Percentiles rank a stretch among this genome's conserved stretches.
These are phyloP conservation scores for Ectropis grisescens DNA, from an alignment of 1,140 invertebrate genomes.

Conservation along the genomic window DNA sequence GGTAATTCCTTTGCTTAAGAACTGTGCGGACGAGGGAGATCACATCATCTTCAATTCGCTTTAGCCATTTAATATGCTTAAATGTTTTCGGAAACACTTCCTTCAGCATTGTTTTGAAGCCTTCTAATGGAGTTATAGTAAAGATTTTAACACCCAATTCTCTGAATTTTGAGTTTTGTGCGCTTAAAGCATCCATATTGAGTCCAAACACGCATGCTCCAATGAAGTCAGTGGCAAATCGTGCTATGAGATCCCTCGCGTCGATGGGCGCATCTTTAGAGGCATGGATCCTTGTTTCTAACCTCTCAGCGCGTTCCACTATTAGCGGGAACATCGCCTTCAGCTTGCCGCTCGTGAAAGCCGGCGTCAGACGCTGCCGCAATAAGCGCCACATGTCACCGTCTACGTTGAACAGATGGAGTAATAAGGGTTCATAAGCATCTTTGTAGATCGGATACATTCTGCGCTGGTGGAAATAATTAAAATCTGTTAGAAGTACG, in stretches of 20 bases:
- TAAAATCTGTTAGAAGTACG: constrained; percentile 9
- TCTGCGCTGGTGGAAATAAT: constrained; percentile 5
- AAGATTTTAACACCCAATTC: constrained; percentile 10
- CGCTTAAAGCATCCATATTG: constrained; percentile 14
- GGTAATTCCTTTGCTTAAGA: constrained; percentile 7
- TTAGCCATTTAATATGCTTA: constrained; percentile 1
- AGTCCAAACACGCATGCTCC: constrained; percentile 26
- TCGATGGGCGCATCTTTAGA: constrained; percentile 4
- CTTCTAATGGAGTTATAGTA: not conserved
- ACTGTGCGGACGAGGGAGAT: constrained; percentile 3
- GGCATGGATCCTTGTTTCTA: constrained; percentile 9
- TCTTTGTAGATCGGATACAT: constrained; percentile 1
- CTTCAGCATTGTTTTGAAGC: constrained; percentile 1
- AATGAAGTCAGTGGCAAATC: constrained; percentile 25
- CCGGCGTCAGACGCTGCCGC: constrained; percentile 69
- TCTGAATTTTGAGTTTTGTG: constrained; percentile 9
- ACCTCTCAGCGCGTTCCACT: constrained; percentile 41
- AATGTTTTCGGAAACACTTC: constrained; percentile 4
- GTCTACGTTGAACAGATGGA: constrained; percentile 9
- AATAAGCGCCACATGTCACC: constrained; percentile 45
- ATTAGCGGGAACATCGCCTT: constrained; percentile 69
- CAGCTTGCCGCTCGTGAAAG: constrained; percentile 72
- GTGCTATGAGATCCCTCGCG: constrained; percentile 22
- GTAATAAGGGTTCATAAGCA: constrained; percentile 7
- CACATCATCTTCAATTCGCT: not conserved